Conservation (phyloP, 2,797 vertebrate genomes). For the Eulemur mongoz region DNA sequence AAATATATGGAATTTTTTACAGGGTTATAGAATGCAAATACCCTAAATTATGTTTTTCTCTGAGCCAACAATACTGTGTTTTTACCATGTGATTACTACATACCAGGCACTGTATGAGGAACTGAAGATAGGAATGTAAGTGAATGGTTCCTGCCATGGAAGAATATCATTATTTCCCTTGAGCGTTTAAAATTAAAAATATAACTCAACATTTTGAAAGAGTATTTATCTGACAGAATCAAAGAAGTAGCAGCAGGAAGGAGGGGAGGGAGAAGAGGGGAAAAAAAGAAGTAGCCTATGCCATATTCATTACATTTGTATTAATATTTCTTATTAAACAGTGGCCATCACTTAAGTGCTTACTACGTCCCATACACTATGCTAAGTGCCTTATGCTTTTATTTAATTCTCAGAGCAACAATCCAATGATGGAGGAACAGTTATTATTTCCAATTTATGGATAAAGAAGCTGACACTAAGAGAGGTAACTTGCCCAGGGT, state of each 20-base stretch:
- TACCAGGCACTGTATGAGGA: neutral
- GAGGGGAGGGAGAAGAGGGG: no score
- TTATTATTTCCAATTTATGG: neutral
- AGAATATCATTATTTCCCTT: neutral
- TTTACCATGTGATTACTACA: neutral
- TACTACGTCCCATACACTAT: neutral
- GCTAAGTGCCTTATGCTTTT: neutral
- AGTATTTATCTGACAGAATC: neutral
- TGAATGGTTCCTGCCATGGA: neutral
- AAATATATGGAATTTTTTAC: no score
- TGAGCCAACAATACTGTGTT: neutral
- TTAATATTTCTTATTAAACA: neutral
- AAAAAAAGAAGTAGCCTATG: neutral
- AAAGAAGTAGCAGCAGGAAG: neutral
- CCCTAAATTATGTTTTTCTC: neutral
- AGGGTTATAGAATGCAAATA: neutral
- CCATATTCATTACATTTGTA: neutral
- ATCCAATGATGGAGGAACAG: neutral
- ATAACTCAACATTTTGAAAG: neutral
- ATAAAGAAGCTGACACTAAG: no score
- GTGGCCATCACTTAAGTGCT: neutral
- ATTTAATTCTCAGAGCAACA: neutral
- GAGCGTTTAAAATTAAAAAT: conserved; percentile 30
- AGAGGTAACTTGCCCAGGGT: neutral
- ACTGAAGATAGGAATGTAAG: neutral